Evolutionary conservation across 2,113 vertebrate genomes (phyloP).

Genomic region (Ammodytes dubius): DNA sequence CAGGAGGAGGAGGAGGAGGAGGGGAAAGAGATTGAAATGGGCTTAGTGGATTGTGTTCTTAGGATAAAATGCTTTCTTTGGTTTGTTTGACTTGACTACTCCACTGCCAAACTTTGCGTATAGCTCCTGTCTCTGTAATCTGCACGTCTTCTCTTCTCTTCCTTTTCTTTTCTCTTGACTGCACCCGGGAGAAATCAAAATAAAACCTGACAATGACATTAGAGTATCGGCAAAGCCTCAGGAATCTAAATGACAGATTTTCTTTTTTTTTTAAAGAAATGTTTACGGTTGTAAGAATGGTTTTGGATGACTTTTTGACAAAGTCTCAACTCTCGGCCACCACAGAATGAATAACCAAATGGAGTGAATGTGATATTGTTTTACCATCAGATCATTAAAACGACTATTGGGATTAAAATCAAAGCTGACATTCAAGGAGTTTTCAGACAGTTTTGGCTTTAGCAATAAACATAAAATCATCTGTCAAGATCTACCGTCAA

Average conservation of each 20-base stretch:
- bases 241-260: background rate
- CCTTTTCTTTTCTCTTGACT: conserved; percentile 4
- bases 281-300: background rate
- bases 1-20: conserved; percentile 36
- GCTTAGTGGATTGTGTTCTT: conserved; percentile 51
- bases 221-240: conserved; percentile 2
- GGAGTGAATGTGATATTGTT: background rate
- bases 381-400: background rate
- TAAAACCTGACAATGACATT: conserved; percentile 1
- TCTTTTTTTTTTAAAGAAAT: background rate
- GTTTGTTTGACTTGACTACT: conserved; percentile 70
- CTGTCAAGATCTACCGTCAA: background rate
- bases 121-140: conserved; percentile 39
- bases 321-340: background rate
- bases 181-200: conserved; percentile 23
- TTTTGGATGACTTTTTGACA: background rate
- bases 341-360: background rate
- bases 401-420: background rate
- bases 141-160: background rate
- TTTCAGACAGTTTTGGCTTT: background rate
- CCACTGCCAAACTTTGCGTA: conserved; percentile 37
- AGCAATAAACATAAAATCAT: background rate
- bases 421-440: background rate
- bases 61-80: conserved; percentile 65
- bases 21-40: conserved; percentile 22